Evolutionary conservation across 2,888 invertebrate species (phyloP).

Genomic region (Cerceris ruficornis): DNA sequence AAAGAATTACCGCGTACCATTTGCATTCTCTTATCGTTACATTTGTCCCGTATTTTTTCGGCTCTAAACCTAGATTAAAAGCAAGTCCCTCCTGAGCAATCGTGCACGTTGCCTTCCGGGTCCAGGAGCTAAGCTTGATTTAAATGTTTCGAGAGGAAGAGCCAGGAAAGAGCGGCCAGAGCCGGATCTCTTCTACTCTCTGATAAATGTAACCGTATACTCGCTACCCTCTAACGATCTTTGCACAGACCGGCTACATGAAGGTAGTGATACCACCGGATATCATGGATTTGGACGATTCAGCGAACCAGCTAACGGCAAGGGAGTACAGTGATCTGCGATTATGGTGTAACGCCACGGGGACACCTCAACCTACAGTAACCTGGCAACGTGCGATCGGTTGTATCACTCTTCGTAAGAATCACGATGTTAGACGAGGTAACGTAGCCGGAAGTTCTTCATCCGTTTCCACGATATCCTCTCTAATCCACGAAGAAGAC

Average conservation of each 20-base stretch:
- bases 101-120: constrained; percentile 32
- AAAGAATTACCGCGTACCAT: background rate
- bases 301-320: constrained; percentile 89
- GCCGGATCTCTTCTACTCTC: constrained; percentile 2
- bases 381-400: constrained; percentile 92
- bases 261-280: constrained; percentile 95
- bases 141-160: constrained; percentile 37
- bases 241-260: constrained; percentile 89
- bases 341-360: constrained; percentile 90
- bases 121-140: constrained; percentile 53
- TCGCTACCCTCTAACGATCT: constrained; percentile 38
- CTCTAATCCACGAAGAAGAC: background rate
- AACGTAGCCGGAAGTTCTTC: constrained; percentile 7
- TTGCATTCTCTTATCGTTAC: constrained; percentile 7
- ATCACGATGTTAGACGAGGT: constrained; percentile 81
- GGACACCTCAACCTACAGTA: constrained; percentile 90
- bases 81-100: constrained; percentile 24
- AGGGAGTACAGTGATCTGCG: constrained; percentile 91
- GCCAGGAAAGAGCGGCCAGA: background rate
- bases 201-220: constrained; percentile 31
- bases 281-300: constrained; percentile 86
- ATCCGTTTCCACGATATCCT: background rate
- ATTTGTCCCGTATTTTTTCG: constrained; percentile 21
- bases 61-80: constrained; percentile 39
- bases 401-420: constrained; percentile 87